Evolutionary conservation across 2,888 invertebrate genomes (phyloP).

Genomic region (Rhyacophila evoluta): DNA sequence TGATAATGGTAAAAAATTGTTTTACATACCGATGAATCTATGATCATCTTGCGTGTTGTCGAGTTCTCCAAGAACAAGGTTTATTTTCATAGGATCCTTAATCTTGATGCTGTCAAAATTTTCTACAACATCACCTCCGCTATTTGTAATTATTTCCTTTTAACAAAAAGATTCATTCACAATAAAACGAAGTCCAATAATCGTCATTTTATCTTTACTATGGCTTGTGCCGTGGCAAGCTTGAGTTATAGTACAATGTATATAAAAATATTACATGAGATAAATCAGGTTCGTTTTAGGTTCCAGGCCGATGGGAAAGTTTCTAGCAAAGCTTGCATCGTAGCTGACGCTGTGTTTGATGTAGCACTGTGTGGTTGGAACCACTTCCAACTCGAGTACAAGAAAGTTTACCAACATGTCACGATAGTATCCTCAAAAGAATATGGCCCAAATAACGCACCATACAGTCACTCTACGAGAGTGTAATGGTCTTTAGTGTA

Average conservation of each 20-base stretch:
- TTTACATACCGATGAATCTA: slow-evolving; percentile 62
- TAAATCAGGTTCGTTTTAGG: background rate
- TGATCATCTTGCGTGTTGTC: slow-evolving; percentile 65
- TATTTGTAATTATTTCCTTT: slow-evolving; percentile 61
- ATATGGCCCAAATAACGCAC: too few species aligned
- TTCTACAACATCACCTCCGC: slow-evolving; percentile 61
- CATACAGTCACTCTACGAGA: too few species aligned
- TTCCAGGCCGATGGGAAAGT: too few species aligned
- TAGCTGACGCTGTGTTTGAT: too few species aligned
- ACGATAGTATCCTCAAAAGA: too few species aligned
- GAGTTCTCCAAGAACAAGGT: slow-evolving; percentile 64
- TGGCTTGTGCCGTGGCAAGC: background rate
- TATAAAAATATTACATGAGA: background rate
- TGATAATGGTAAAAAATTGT: background rate
- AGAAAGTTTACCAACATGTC: too few species aligned
- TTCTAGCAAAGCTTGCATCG: too few species aligned
- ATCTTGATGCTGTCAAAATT: slow-evolving; percentile 41
- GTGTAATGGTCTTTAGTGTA: too few species aligned
- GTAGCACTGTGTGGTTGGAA: too few species aligned
- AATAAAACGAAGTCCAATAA: background rate
- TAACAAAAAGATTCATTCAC: slow-evolving; percentile 23
- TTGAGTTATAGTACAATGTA: background rate
- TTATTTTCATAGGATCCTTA: slow-evolving; percentile 45
- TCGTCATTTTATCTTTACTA: background rate
- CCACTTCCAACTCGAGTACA: too few species aligned